Percentiles rank a stretch among this genome's conserved stretches.
These are phyloP conservation scores for Drosophila kikkawai DNA, from an alignment of 1,140 invertebrate species.

Conservation along the genomic window DNA sequence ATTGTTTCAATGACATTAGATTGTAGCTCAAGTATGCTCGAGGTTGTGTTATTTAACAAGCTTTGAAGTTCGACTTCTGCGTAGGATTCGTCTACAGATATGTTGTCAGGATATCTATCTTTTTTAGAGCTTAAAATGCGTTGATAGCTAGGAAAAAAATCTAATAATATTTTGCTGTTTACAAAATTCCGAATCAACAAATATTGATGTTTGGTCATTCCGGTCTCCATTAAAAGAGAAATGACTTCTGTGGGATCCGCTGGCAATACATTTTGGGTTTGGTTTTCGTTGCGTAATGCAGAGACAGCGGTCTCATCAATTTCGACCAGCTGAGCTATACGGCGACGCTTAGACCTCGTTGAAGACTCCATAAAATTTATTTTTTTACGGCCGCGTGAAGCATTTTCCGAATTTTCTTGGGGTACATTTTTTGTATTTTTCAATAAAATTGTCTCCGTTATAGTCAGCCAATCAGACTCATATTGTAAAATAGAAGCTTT, in stretches of 20 bases:
- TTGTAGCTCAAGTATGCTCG: constrained; percentile 28
- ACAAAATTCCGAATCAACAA: constrained; percentile 25
- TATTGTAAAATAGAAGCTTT: constrained; percentile 28
- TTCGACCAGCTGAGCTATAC: constrained; percentile 31
- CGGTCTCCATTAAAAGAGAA: constrained; percentile 22
- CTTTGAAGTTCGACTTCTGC: constrained; percentile 41
- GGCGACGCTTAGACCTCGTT: constrained; percentile 24
- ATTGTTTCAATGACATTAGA: constrained; percentile 22
- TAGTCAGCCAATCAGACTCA: constrained; percentile 23
- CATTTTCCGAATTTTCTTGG: too few relatives aligned
- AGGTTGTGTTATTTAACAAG: constrained; percentile 19
- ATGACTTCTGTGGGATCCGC: constrained; percentile 31
- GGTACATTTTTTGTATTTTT: constrained; percentile 12
- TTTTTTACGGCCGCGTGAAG: constrained; percentile 28
- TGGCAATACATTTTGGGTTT: constrained; percentile 30
- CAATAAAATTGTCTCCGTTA: constrained; percentile 18
- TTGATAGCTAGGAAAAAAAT: constrained; percentile 25
- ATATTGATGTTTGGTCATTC: constrained; percentile 13
- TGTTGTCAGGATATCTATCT: constrained; percentile 7
- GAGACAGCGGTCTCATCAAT: constrained; percentile 15
- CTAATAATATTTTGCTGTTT: constrained; percentile 19
- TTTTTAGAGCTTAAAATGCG: too few relatives aligned
- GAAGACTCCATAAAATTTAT: constrained; percentile 27
- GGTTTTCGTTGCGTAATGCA: constrained; percentile 27
- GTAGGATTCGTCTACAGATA: constrained; percentile 23